These are phyloP conservation scores for Melipona beecheii DNA, from an alignment of 2,888 invertebrate species.

Conservation along the genomic window DNA sequence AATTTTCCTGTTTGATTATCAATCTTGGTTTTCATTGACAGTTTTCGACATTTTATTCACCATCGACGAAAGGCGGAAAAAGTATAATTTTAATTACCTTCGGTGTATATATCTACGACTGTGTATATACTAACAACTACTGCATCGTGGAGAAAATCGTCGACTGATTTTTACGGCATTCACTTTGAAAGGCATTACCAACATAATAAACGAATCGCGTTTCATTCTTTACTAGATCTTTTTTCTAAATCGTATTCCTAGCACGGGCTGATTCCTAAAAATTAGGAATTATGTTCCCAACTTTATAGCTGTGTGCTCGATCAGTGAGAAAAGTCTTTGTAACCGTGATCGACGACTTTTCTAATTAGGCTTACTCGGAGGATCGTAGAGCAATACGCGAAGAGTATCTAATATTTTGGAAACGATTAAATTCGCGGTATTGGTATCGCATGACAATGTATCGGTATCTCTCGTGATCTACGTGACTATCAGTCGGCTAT, in stretches of 20 bases:
- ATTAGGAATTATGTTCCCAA: background rate
- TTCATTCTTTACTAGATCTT: background rate
- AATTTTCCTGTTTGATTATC: conserved; percentile 11
- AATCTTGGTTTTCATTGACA: conserved; percentile 13
- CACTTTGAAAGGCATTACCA: background rate
- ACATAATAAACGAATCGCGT: background rate
- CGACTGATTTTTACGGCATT: conserved; percentile 4
- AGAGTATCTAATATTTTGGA: background rate
- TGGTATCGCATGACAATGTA: conserved; percentile 8
- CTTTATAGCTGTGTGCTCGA: background rate
- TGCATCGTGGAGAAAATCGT: background rate
- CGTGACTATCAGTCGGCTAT: conserved; percentile 17
- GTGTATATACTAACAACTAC: too few relatives aligned
- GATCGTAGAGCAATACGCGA: background rate
- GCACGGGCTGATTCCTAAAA: background rate
- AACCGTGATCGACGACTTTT: background rate
- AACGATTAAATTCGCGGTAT: background rate
- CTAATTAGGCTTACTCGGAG: background rate
- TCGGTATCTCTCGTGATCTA: conserved; percentile 30
- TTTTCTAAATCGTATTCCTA: background rate
- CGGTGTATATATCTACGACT: background rate
- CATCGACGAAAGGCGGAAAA: background rate
- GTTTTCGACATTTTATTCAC: conserved; percentile 9
- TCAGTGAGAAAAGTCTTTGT: too few relatives aligned
- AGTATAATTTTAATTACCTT: conserved; percentile 28